Conservation (phyloP, 2,113 vertebrate species). For the Chinchilla lanigera region DNA sequence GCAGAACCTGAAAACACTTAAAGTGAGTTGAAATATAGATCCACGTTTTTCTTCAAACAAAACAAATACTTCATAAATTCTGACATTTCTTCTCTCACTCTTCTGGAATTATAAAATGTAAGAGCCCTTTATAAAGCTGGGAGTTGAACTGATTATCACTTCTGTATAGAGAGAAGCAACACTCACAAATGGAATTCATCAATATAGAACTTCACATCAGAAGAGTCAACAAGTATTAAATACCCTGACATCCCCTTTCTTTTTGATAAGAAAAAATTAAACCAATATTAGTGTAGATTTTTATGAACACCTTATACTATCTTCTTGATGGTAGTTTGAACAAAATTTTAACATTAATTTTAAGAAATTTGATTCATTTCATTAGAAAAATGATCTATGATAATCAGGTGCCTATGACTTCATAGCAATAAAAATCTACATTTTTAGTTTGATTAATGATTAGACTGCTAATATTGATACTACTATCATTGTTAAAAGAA, state of each 20-base stretch:
- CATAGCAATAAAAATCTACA: not conserved
- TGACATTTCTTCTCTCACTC: not conserved
- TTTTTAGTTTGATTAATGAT: not conserved
- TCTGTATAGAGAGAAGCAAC: not conserved
- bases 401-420: not conserved
- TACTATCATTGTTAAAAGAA: not conserved
- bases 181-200: not conserved
- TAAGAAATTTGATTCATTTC: slow-evolving; percentile 19
- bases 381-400: slow-evolving; percentile 31
- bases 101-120: not conserved
- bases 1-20: not conserved
- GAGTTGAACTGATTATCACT: not conserved
- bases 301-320: not conserved
- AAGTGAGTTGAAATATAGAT: not conserved
- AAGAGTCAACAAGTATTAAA: not conserved
- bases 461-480: not conserved
- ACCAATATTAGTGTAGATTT: not conserved
- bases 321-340: not conserved
- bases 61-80: not conserved
- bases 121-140: not conserved
- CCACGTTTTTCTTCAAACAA: slow-evolving; percentile 34
- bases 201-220: not conserved
- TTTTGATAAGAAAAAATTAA: not conserved
- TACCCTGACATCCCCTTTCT: not conserved
- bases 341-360: not conserved